Percentiles rank a stretch among this genome's conserved stretches.
phyloP scores from a whole-genome alignment of 2,888 invertebrate genomes.

The Troides aeacus region DNA sequence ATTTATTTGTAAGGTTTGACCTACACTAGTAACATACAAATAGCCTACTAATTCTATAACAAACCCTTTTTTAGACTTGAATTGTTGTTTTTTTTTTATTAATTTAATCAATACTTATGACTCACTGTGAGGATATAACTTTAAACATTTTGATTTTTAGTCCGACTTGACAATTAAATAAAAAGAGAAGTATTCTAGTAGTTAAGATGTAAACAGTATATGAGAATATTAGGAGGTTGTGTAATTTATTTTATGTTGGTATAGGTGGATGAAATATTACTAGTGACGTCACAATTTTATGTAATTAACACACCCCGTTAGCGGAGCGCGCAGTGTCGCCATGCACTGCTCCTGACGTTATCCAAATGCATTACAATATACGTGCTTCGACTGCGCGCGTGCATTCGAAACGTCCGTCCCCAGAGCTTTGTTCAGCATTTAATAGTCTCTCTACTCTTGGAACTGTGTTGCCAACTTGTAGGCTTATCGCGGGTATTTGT shows the following conservation, averaged over 20 bases:
- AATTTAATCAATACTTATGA: no score
- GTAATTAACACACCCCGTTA: slow-evolving; percentile 60
- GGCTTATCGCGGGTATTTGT: slow-evolving; percentile 15
- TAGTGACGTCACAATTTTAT: slow-evolving; percentile 66
- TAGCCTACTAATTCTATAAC: slow-evolving; percentile 6
- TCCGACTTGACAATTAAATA: no score
- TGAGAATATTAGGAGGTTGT: no score
- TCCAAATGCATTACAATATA: slow-evolving; percentile 61
- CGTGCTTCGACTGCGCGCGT: slow-evolving; percentile 58
- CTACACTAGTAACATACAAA: slow-evolving; percentile 7
- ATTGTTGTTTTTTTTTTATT: no score
- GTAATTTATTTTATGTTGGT: no score
- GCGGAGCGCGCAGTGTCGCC: slow-evolving; percentile 45
- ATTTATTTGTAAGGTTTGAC: slow-evolving; percentile 14
- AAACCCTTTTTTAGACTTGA: background rate
- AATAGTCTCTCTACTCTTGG: slow-evolving; percentile 19
- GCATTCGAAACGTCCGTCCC: slow-evolving; percentile 51
- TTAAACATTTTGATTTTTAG: no score
- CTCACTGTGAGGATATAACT: no score
- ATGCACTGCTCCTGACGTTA: slow-evolving; percentile 50
- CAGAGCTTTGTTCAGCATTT: slow-evolving; percentile 39
- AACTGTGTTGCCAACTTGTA: slow-evolving; percentile 21
- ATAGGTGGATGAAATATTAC: slow-evolving; percentile 43
- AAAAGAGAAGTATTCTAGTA: no score
- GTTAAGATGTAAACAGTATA: no score